phyloP scores from a whole-genome alignment of 2,797 vertebrate genomes.

The Melanotaenia maccullochi region DNA sequence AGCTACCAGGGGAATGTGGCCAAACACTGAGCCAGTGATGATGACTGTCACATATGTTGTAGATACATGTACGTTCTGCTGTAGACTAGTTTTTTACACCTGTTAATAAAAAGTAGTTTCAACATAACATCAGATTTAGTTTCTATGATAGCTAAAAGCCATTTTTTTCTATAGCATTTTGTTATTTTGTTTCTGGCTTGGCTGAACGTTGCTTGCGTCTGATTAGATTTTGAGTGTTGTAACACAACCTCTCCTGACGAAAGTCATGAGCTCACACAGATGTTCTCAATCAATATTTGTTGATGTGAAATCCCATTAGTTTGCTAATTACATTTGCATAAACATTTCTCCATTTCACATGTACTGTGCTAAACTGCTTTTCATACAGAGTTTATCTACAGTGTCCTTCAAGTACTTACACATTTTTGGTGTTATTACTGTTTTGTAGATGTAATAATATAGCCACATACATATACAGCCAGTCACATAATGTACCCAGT shows the following conservation, averaged over 20 bases:
- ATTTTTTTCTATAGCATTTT: constrained; percentile 22
- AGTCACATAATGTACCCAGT: constrained; percentile 30
- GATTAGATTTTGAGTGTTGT: constrained; percentile 61
- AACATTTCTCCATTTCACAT: constrained; percentile 73
- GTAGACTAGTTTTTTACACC: constrained; percentile 61
- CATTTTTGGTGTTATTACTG: constrained; percentile 57
- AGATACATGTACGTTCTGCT: constrained; percentile 34
- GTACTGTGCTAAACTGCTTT: constrained; percentile 64
- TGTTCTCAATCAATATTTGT: constrained; percentile 76
- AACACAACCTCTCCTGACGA: constrained; percentile 65
- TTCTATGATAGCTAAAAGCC: constrained; percentile 26
- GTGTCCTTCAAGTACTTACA: constrained; percentile 71
- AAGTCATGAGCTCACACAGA: constrained; percentile 76
- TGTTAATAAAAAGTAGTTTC: too few species aligned
- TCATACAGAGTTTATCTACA: constrained; percentile 69
- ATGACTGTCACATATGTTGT: constrained; percentile 72
- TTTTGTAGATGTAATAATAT: constrained; percentile 43
- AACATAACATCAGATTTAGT: constrained; percentile 18
- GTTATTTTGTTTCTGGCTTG: constrained; percentile 49
- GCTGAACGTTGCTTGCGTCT: constrained; percentile 45
- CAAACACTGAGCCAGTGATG: constrained; percentile 79
- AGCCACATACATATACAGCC: constrained; percentile 41
- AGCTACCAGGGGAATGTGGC: constrained; percentile 62
- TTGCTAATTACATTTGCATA: constrained; percentile 83
- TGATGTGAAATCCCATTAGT: constrained; percentile 69